Evolutionary conservation across 1,140 invertebrate genomes (phyloP), one percentile per base, ranked within the genome.

Genomic region (Leptinotarsa texana): DNA sequence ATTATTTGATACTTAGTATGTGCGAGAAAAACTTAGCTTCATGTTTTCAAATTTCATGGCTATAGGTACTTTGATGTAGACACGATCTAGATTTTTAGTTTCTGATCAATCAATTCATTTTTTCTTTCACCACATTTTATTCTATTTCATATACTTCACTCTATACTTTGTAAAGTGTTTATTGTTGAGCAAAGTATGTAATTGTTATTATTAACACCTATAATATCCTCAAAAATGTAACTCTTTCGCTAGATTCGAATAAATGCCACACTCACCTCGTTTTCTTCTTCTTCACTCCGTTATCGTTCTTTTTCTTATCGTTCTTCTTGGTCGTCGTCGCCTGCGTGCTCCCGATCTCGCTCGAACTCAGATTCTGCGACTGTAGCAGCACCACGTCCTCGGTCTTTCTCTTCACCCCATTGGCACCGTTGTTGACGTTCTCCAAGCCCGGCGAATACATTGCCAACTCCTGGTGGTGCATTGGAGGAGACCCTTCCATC

Each of bases 281-380:
- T 88, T 97, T 96, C 86, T 97, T 97, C 86, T 97, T 96, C 82
- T 96, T 96, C 4, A 95, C 94, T 33, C 93, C 93, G 83, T 94
- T 95, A 78, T 94, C 93, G 77, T 88, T 90, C 84, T 96, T 96
- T 85, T 96, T 96, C 84, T 95, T 95, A 3, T 91, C 91, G 74
- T 92, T 83, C 67, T 84, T 84, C 73, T 84, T 84, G 63, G 67
- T 69, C 48, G 80, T 79, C 17, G 78, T 79, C 0, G 78, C 80
- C 47, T 70, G 71, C 84, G 75, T 15, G 47, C 80, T 81, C 2
- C 77, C 82, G 42, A 84, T 83, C 57, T 84, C 84, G 21, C 78
- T 82, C 1, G 83, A 81, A 69, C 80, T 83, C 51, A 84, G 77
- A 75, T 77, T 82, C 72, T 86, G 63, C 62, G 86, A 83, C 80